Conservation (phyloP, 2,797 vertebrate genomes). For the Falco naumanni region DNA sequence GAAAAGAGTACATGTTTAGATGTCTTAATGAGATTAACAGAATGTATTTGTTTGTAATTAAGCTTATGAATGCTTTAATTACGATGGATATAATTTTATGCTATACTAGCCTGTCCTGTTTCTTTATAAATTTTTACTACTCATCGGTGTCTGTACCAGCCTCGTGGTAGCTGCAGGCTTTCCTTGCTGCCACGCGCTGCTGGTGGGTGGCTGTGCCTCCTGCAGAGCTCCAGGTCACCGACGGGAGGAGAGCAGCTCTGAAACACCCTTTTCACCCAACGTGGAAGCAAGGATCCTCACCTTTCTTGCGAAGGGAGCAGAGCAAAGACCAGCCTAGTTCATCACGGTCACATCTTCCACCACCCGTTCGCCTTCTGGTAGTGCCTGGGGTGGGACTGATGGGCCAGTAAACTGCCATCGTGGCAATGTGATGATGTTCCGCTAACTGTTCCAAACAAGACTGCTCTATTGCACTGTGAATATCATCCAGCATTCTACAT, state of each 20-base stretch:
- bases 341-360: fast-evolving
- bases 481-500: fast-evolving
- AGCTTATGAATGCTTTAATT: not conserved
- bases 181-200: not conserved
- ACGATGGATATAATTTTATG: not conserved
- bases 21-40: slow-evolving; percentile 15
- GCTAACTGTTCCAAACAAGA: not conserved
- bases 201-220: not conserved
- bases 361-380: fast-evolving
- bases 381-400: not conserved
- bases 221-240: not conserved
- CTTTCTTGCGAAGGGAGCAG: not conserved
- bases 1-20: not conserved
- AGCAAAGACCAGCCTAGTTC: not conserved
- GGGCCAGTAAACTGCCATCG: not conserved
- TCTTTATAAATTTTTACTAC: not conserved
- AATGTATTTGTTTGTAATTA: not conserved
- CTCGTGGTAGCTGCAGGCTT: not conserved
- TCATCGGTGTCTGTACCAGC: not conserved
- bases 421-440: not conserved
- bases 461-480: not conserved
- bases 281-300: not conserved
- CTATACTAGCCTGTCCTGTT: not conserved
- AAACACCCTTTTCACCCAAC: not conserved
- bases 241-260: not conserved